These are phyloP conservation scores for Crepidodera aurea DNA, from an alignment of 2,888 invertebrate genomes.

Conservation along the genomic window DNA sequence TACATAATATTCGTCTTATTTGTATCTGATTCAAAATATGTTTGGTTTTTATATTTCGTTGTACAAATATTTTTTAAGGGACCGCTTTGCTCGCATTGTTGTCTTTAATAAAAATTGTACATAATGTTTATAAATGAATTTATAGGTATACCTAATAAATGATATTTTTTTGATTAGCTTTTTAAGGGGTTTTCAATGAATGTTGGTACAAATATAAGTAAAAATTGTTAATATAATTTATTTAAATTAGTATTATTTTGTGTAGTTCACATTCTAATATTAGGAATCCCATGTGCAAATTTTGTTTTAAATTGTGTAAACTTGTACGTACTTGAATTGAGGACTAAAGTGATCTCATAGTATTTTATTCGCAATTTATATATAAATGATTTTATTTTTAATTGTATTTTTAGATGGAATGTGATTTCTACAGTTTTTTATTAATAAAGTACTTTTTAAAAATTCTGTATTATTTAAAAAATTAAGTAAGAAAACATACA, in stretches of 20 bases:
- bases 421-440: slow-evolving; percentile 25
- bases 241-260: slow-evolving; percentile 31
- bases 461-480: not conserved
- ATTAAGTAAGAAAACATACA: too few relatives aligned
- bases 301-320: not conserved
- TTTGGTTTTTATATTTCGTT: too few relatives aligned
- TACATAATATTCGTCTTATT: too few relatives aligned
- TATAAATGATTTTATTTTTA: slow-evolving; percentile 23
- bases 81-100: slow-evolving; percentile 36
- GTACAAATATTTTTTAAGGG: slow-evolving; percentile 36
- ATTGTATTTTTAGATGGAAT: slow-evolving; percentile 23
- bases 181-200: slow-evolving; percentile 25
- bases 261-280: slow-evolving; percentile 20
- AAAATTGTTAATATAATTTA: slow-evolving; percentile 36
- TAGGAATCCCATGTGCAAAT: slow-evolving; percentile 6
- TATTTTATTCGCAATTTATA: slow-evolving; percentile 9
- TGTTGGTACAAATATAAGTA: slow-evolving; percentile 40
- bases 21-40: too few relatives aligned
- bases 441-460: slow-evolving; percentile 25
- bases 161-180: slow-evolving; percentile 1
- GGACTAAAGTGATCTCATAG: slow-evolving; percentile 32
- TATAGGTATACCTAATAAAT: slow-evolving; percentile 2
- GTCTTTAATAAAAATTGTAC: not conserved
- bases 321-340: slow-evolving; percentile 17
- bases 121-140: not conserved